Conservation (phyloP, 2,888 invertebrate genomes). For the Calliphora vomitoria region DNA sequence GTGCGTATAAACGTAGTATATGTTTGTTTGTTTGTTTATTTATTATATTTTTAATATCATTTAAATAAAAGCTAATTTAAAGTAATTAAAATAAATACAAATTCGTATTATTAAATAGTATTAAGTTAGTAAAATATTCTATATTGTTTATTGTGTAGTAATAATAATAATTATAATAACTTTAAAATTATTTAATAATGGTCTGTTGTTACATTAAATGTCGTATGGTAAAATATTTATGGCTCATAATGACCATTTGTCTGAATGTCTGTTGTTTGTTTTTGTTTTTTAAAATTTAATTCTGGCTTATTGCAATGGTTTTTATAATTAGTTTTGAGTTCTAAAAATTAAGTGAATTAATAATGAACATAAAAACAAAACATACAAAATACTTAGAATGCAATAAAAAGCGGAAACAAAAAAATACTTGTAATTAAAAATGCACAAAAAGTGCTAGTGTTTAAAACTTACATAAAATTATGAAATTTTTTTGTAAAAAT, state of each 20-base stretch:
- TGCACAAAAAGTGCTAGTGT: too few relatives aligned
- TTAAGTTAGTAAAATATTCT: slow-evolving; percentile 65
- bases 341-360: neutral
- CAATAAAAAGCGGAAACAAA: neutral
- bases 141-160: neutral
- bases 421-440: neutral
- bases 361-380: neutral
- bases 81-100: slow-evolving; percentile 64
- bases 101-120: slow-evolving; percentile 58
- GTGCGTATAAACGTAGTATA: too few relatives aligned
- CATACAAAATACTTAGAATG: neutral
- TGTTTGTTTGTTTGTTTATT: neutral
- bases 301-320: neutral
- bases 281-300: too few relatives aligned
- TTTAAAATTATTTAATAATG: neutral
- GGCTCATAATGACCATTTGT: neutral
- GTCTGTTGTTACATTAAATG: neutral
- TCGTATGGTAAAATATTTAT: neutral
- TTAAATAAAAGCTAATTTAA: slow-evolving; percentile 36
- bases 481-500: too few relatives aligned
- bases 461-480: too few relatives aligned
- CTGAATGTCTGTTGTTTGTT: neutral
- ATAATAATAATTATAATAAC: neutral
- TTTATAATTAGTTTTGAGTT: neutral
- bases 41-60: neutral